phyloP scores from a whole-genome alignment of 2,888 invertebrate genomes.

The Hartigia nigra region DNA sequence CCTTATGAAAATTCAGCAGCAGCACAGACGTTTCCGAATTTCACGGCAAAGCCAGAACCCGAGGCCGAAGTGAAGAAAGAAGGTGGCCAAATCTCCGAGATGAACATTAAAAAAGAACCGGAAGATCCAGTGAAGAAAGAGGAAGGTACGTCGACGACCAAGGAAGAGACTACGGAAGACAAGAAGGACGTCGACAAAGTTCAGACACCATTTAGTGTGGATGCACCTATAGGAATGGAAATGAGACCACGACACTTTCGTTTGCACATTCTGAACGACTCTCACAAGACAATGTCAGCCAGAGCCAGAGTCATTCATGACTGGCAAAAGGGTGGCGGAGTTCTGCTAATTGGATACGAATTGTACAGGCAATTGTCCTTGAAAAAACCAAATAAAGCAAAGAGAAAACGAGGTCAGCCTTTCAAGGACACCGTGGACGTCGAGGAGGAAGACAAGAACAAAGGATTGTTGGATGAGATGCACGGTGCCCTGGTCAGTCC shows the following conservation, averaged over 20 bases:
- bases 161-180: conserved; percentile 46
- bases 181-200: conserved; percentile 50
- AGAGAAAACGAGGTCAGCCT: conserved; percentile 67
- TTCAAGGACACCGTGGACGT: conserved; percentile 68
- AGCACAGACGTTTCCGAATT: conserved; percentile 35
- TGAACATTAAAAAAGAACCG: conserved; percentile 51
- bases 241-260: conserved; percentile 83
- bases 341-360: conserved; percentile 96
- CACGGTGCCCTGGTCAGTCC: conserved; percentile 87
- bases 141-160: conserved; percentile 36
- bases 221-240: conserved; percentile 54
- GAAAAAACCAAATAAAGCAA: conserved; percentile 76
- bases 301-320: conserved; percentile 87
- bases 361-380: conserved; percentile 90
- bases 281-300: conserved; percentile 90
- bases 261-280: conserved; percentile 92
- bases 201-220: conserved; percentile 57
- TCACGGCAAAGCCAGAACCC: conserved; percentile 33
- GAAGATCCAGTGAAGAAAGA: conserved; percentile 36
- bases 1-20: conserved; percentile 29
- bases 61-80: conserved; percentile 51
- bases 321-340: conserved; percentile 91
- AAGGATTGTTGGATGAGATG: conserved; percentile 84
- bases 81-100: conserved; percentile 34
- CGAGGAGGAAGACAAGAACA: conserved; percentile 74